Evolutionary conservation across 23 tunicate species (phyloP).

Genomic region (Pegea sp.): DNA sequence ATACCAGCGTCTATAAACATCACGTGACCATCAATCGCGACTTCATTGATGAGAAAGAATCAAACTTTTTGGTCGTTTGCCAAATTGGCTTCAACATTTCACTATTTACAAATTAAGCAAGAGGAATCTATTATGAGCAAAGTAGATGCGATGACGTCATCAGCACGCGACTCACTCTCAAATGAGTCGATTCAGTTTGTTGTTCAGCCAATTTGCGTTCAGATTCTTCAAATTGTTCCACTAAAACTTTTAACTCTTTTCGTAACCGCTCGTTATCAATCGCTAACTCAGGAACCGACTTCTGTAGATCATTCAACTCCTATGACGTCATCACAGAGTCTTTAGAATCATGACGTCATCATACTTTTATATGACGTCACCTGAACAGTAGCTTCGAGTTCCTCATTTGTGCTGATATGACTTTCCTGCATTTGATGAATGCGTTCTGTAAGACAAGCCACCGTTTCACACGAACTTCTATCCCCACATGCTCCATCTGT

Average conservation of each 20-base stretch:
- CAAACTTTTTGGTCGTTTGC: too few species aligned
- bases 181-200: conserved; percentile 29
- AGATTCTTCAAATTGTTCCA: conserved; percentile 17
- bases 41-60: too few species aligned
- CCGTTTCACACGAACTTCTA: too few species aligned
- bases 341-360: too few species aligned
- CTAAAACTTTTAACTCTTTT: conserved; percentile 31
- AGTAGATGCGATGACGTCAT: neutral
- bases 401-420: conserved; percentile 86
- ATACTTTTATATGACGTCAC: too few species aligned
- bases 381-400: conserved; percentile 91
- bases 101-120: too few species aligned
- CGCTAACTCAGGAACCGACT: conserved; percentile 69
- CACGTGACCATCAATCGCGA: too few species aligned
- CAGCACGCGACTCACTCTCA: conserved; percentile 29
- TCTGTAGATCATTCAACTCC: conserved; percentile 81
- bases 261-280: conserved; percentile 63
- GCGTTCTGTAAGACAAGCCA: conserved; percentile 77
- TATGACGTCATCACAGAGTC: neutral
- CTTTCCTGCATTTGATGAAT: conserved; percentile 86
- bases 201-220: conserved; percentile 42
- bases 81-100: too few species aligned
- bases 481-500: too few species aligned
- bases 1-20: conserved; percentile 70
- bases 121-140: too few species aligned